Evolutionary conservation across 1,140 invertebrate genomes (phyloP).

Genomic region (Himalopsyche phryganea): DNA sequence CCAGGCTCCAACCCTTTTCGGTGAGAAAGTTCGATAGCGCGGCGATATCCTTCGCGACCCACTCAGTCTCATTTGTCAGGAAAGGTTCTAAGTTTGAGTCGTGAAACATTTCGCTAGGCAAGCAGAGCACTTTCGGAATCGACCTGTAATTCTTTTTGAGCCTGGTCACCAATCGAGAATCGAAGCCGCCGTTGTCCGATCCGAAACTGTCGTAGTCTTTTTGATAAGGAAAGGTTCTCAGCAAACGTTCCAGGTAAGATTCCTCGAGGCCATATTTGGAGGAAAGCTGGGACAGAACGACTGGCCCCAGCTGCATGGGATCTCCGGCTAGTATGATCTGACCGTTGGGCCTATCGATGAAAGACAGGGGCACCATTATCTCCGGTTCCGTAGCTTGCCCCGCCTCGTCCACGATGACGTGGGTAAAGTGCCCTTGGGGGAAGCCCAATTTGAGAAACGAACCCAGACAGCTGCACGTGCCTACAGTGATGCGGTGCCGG

Average conservation of each 20-base stretch:
- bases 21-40: slow-evolving; percentile 13
- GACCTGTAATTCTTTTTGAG: slow-evolving; percentile 76
- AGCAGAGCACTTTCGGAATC: slow-evolving; percentile 67
- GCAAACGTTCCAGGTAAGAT: slow-evolving; percentile 70
- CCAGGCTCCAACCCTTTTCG: slow-evolving; percentile 17
- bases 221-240: slow-evolving; percentile 62
- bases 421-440: slow-evolving; percentile 75
- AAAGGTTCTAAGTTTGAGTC: slow-evolving; percentile 62
- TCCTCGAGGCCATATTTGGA: slow-evolving; percentile 60
- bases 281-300: slow-evolving; percentile 67
- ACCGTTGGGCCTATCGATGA: slow-evolving; percentile 50
- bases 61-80: slow-evolving; percentile 44
- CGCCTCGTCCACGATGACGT: slow-evolving; percentile 87
- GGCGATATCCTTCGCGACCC: slow-evolving; percentile 35
- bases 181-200: slow-evolving; percentile 56
- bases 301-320: slow-evolving; percentile 85
- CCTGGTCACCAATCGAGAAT: slow-evolving; percentile 68
- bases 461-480: slow-evolving; percentile 76
- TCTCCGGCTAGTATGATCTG: slow-evolving; percentile 86
- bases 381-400: slow-evolving; percentile 90
- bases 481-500: slow-evolving; percentile 73
- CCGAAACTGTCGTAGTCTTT: slow-evolving; percentile 53
- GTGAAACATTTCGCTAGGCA: slow-evolving; percentile 83
- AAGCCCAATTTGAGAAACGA: slow-evolving; percentile 64
- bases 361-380: slow-evolving; percentile 69